A percentile compares a stretch with the other conserved stretches of the same genome.
Conservation (phyloP, 1,140 invertebrate species). For the Bombus superbus region DNA sequence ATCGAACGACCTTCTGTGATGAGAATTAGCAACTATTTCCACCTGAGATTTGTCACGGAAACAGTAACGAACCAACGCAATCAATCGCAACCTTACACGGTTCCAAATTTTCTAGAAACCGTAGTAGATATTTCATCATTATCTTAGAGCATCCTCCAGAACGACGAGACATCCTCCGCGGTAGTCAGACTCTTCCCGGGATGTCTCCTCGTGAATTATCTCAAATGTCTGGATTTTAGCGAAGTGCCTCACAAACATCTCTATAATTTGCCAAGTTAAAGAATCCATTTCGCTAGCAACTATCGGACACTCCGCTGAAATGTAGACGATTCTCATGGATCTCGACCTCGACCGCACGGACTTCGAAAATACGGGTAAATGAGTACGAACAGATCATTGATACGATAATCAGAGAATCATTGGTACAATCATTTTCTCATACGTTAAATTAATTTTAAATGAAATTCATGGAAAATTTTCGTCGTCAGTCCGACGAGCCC, state of each 20-base stretch:
- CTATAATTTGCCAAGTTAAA: not conserved
- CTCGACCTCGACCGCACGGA: slow-evolving; percentile 53
- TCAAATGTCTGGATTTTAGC: slow-evolving; percentile 6
- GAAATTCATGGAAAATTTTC: not conserved
- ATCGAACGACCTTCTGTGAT: not conserved
- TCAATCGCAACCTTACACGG: slow-evolving; percentile 6
- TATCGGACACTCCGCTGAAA: not conserved
- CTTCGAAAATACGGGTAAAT: slow-evolving; percentile 35
- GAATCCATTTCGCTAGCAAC: not conserved
- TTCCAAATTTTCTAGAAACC: slow-evolving; percentile 1
- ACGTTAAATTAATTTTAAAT: no score
- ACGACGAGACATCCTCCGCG: slow-evolving; percentile 5
- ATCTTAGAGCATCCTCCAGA: slow-evolving; percentile 4
- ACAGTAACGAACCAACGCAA: not conserved
- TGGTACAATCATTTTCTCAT: no score
- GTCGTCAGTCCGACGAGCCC: slow-evolving; percentile 32
- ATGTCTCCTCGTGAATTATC: slow-evolving; percentile 12
- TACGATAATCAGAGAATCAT: not conserved
- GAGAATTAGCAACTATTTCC: not conserved
- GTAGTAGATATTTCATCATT: slow-evolving; percentile 23
- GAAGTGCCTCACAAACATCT: not conserved
- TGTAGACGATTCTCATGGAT: slow-evolving; percentile 19
- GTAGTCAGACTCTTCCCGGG: not conserved
- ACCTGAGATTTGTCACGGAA: no score
- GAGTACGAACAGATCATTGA: not conserved